Conservation (phyloP, 2,113 vertebrate species). For the Ramphastos sulfuratus region DNA sequence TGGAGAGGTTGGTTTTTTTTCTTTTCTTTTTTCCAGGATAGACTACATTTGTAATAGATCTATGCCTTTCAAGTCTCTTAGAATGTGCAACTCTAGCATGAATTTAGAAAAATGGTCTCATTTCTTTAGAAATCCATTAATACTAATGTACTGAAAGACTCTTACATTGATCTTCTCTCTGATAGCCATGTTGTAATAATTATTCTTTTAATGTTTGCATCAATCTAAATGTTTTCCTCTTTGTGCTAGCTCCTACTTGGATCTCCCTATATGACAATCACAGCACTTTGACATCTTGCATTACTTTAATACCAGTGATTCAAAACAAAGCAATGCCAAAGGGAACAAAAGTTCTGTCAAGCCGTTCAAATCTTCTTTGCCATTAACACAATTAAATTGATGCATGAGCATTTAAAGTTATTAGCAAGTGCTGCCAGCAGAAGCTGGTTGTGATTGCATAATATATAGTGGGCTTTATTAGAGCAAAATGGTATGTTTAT, state of each 20-base stretch:
- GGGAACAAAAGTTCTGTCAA: constrained; percentile 68
- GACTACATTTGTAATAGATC: background rate
- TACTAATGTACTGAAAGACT: constrained; percentile 37
- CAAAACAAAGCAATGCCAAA: constrained; percentile 66
- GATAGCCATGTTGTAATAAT: constrained; percentile 54
- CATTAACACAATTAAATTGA: constrained; percentile 64
- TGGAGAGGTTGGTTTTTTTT: background rate
- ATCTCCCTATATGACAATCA: constrained; percentile 67
- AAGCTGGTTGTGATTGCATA: constrained; percentile 50
- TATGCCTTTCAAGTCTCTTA: constrained; percentile 13
- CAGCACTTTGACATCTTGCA: constrained; percentile 66
- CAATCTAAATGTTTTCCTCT: constrained; percentile 70
- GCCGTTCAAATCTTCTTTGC: constrained; percentile 51
- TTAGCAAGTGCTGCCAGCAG: constrained; percentile 55
- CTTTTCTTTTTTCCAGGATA: background rate
- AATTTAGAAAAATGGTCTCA: constrained; percentile 52
- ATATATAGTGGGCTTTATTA: constrained; percentile 52
- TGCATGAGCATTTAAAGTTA: constrained; percentile 55
- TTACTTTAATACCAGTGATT: constrained; percentile 67
- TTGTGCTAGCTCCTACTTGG: constrained; percentile 55
- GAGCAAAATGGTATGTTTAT: constrained; percentile 54
- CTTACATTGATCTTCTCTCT: constrained; percentile 27
- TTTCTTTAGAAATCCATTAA: constrained; percentile 55
- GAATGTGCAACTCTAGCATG: constrained; percentile 17
- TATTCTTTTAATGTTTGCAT: constrained; percentile 70